phyloP scores from a whole-genome alignment of 2,888 invertebrate genomes.

The Eupeodes latifasciatus region DNA sequence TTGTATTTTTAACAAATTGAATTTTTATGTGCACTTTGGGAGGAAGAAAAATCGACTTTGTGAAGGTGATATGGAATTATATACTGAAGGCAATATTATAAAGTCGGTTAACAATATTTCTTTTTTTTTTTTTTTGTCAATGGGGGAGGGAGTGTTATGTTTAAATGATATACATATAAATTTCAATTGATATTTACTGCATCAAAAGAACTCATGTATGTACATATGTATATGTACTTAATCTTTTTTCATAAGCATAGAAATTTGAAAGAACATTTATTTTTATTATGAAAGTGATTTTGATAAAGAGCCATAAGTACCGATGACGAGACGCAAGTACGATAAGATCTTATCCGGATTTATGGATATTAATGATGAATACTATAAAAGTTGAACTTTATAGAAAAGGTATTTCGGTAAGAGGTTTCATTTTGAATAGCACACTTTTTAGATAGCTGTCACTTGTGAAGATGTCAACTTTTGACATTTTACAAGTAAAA shows the following conservation, averaged over 20 bases:
- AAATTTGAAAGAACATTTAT: not conserved
- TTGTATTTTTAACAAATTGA: constrained; percentile 62
- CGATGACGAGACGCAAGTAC: too few relatives aligned
- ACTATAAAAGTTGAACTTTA: too few relatives aligned
- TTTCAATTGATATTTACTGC: constrained; percentile 13
- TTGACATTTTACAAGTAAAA: too few relatives aligned
- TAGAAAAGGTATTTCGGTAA: too few relatives aligned
- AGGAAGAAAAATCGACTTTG: not conserved
- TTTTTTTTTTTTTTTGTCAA: not conserved
- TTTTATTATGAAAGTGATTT: constrained; percentile 1
- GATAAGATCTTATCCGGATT: too few relatives aligned
- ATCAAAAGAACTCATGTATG: not conserved
- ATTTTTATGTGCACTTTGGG: constrained; percentile 53
- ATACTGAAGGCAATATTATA: constrained; percentile 1
- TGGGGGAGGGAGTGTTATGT: not conserved
- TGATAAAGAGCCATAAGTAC: not conserved
- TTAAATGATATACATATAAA: not conserved
- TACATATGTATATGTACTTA: not conserved
- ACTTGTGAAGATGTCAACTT: too few relatives aligned
- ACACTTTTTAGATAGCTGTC: too few relatives aligned
- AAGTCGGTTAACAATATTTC: not conserved
- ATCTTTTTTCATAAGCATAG: not conserved
- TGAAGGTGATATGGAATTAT: constrained; percentile 4
- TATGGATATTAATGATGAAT: too few relatives aligned
- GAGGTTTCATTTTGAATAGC: too few relatives aligned